These are phyloP conservation scores for Archaeoteleia sp. DNA, from an alignment of 2,888 invertebrate species.

Conservation along the genomic window DNA sequence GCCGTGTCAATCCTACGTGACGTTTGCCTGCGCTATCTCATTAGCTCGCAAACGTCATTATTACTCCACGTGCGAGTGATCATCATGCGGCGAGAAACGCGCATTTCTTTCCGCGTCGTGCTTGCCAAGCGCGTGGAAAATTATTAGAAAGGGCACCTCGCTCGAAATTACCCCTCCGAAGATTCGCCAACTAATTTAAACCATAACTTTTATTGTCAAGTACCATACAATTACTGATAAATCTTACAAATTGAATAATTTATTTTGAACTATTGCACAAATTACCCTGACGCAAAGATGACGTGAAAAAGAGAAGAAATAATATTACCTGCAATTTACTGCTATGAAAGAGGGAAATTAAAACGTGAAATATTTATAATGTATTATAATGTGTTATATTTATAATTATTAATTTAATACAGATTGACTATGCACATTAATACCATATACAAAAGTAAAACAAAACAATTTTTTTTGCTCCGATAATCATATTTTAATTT, in stretches of 20 bases:
- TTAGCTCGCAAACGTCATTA: slow-evolving; percentile 30
- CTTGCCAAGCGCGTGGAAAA: slow-evolving; percentile 17
- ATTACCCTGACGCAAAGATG: background rate
- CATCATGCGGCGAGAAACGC: slow-evolving; percentile 15
- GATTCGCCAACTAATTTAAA: background rate
- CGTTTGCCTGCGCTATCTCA: slow-evolving; percentile 26
- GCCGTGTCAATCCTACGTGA: slow-evolving; percentile 26
- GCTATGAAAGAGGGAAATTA: too few relatives aligned
- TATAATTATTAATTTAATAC: too few relatives aligned
- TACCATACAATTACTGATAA: background rate
- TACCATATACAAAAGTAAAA: too few relatives aligned
- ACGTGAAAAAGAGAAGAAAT: background rate
- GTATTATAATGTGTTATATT: too few relatives aligned
- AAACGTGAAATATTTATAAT: too few relatives aligned
- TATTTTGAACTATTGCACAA: background rate
- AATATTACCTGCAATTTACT: slow-evolving; percentile 23
- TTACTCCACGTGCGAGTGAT: slow-evolving; percentile 31
- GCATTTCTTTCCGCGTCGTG: background rate
- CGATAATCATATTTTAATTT: too few relatives aligned
- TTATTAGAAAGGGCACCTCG: slow-evolving; percentile 31
- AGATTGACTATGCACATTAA: too few relatives aligned
- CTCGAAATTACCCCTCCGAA: background rate
- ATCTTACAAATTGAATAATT: slow-evolving; percentile 1
- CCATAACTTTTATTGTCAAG: slow-evolving; percentile 8
- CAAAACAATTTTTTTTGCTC: too few relatives aligned